Conservation (phyloP, 2,888 invertebrate genomes). For the Polydrusus cervinus region DNA sequence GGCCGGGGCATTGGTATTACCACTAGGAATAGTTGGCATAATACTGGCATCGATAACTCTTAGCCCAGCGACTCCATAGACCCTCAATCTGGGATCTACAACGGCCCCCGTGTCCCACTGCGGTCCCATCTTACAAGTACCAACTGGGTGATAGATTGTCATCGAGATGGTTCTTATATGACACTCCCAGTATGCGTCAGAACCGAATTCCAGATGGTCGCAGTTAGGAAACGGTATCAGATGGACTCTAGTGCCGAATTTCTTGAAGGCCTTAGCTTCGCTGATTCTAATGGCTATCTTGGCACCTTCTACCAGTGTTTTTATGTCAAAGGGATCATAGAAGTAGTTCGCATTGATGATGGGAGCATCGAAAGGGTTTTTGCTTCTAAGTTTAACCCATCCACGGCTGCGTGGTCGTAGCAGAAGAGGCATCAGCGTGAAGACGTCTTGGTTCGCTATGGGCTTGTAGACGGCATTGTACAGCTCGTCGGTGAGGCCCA, state of each 20-base stretch:
- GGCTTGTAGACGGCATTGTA: slow-evolving; percentile 88
- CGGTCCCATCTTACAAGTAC: slow-evolving; percentile 93
- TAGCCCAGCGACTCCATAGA: slow-evolving; percentile 85
- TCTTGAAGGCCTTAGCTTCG: slow-evolving; percentile 84
- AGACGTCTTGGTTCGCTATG: slow-evolving; percentile 85
- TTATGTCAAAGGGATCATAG: slow-evolving; percentile 84
- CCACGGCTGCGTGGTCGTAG: slow-evolving; percentile 87
- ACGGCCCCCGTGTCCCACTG: slow-evolving; percentile 85
- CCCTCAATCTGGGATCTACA: slow-evolving; percentile 85
- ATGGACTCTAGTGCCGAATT: slow-evolving; percentile 76
- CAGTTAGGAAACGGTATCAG: slow-evolving; percentile 87
- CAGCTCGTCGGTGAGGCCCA: slow-evolving; percentile 86
- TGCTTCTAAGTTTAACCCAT: slow-evolving; percentile 82
- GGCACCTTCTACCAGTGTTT: slow-evolving; percentile 88
- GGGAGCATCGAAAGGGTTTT: slow-evolving; percentile 91
- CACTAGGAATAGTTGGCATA: slow-evolving; percentile 91
- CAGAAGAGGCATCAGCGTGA: slow-evolving; percentile 91
- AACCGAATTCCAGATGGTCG: slow-evolving; percentile 80
- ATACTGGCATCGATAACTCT: slow-evolving; percentile 91
- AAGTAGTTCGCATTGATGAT: slow-evolving; percentile 95
- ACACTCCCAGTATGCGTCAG: slow-evolving; percentile 90
- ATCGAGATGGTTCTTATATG: slow-evolving; percentile 89
- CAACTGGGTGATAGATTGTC: slow-evolving; percentile 93
- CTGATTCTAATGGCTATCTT: slow-evolving; percentile 84
- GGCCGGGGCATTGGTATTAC: slow-evolving; percentile 93